Base-by-base conservation (phyloP, 2,888 invertebrate species). In the Bedellia somnulentella region DNA sequence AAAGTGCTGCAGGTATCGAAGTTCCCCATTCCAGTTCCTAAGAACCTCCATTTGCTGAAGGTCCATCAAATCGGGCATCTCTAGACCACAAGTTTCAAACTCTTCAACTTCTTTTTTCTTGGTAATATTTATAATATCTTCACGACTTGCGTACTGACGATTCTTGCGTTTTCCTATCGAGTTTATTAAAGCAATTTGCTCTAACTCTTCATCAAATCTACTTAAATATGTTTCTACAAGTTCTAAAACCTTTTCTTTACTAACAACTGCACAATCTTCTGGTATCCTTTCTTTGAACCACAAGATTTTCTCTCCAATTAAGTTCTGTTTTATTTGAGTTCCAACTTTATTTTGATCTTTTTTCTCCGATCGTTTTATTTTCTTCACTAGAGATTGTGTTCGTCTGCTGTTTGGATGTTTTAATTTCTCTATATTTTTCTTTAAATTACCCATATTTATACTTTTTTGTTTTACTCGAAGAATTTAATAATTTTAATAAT, bases 371-470 rank as follows among this genome's bases (percentile, higher is more conserved):
- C 78, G 86, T 39, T 83, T 83, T 5, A 83, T 70, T 58, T 88
- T 83, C 52, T 85, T 87, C 2, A 82, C 79, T 12, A 91, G 57
- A 5, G 86, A 84, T 37, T 81, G 75, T 1, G 89, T 88, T 68
- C 89, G 90, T 39, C 93, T 80, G 45, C 92, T 92, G 56, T 91
- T 90, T 1, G 93, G 93, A 64, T 93, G 93, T 48, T 86, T 86
- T 31, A 82, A 73, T 55, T 82, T 81, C 22, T 70, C 68, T 22
- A 73, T 43, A 36, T 46, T 59, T 24, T 51, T 57, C 37, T 63
- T 71, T 32, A 55, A 33, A 43, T 67, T 70, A 25, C 70, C 67
- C 75, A 75, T 73, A 47, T 43, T 53, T 17, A 11, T 9, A 24
- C 18, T 40, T 13, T n/a, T n/a, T 3, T 11, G 9, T 17, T 11